Evolutionary conservation across 2,888 invertebrate genomes (phyloP).

Genomic region (Nycteola revayana): DNA sequence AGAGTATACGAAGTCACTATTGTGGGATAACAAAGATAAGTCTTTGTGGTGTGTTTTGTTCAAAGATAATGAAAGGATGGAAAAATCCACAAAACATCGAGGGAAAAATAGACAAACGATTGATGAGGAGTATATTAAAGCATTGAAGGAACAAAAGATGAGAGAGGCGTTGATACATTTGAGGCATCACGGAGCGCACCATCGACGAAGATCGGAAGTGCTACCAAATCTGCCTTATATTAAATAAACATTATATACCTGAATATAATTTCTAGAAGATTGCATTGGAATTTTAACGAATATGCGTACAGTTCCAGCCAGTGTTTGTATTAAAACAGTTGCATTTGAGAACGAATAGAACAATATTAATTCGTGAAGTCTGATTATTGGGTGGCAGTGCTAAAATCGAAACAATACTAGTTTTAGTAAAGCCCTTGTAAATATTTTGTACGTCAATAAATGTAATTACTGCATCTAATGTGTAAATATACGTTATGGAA

Average conservation of each 20-base stretch:
- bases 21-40: constrained; percentile 79
- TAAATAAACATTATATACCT: constrained; percentile 48
- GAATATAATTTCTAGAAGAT: constrained; percentile 22
- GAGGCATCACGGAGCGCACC: constrained; percentile 70
- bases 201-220: constrained; percentile 61
- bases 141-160: constrained; percentile 69
- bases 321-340: no score
- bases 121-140: constrained; percentile 66
- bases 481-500: constrained; percentile 62
- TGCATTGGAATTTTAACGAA: constrained; percentile 22
- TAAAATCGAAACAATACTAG: constrained; percentile 12
- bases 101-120: constrained; percentile 50
- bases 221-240: constrained; percentile 66
- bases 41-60: constrained; percentile 79
- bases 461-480: constrained; percentile 48
- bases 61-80: constrained; percentile 66
- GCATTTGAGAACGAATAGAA: no score
- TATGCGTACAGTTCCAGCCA: constrained; percentile 13
- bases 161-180: constrained; percentile 69
- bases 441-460: constrained; percentile 46
- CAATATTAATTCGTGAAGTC: no score
- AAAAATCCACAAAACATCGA: constrained; percentile 44
- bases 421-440: constrained; percentile 30
- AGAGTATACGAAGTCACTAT: constrained; percentile 74
- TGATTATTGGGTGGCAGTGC: no score